phyloP scores from a whole-genome alignment of 2,888 invertebrate genomes.

The Rhogogaster chlorosoma region DNA sequence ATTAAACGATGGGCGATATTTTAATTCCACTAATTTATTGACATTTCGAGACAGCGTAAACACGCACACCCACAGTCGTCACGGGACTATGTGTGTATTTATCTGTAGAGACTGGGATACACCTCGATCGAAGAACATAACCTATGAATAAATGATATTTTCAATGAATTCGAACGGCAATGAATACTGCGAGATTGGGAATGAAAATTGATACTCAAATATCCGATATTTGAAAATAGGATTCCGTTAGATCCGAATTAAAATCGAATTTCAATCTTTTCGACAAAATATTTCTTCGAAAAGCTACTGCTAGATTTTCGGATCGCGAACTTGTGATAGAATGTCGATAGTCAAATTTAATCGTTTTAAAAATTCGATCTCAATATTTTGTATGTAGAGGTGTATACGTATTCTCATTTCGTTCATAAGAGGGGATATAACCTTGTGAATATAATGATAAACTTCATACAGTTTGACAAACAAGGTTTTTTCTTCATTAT shows the following conservation, averaged over 20 bases:
- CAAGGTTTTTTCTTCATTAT: background rate
- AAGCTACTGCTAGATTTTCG: background rate
- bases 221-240: background rate
- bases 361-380: background rate
- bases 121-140: background rate
- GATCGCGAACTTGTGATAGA: background rate
- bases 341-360: background rate
- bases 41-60: background rate
- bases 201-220: background rate
- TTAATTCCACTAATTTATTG: background rate
- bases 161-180: background rate
- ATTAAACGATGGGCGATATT: background rate
- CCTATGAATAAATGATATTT: background rate
- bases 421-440: background rate
- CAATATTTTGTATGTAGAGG: background rate
- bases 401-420: background rate
- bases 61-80: background rate
- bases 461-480: background rate
- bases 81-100: background rate
- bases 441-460: background rate
- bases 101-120: too few relatives aligned
- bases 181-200: background rate
- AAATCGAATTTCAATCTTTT: background rate
- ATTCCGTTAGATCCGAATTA: background rate
- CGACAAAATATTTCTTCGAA: background rate